Conservation (phyloP, 1,140 invertebrate genomes). For the Trialeurodes vaporariorum region DNA sequence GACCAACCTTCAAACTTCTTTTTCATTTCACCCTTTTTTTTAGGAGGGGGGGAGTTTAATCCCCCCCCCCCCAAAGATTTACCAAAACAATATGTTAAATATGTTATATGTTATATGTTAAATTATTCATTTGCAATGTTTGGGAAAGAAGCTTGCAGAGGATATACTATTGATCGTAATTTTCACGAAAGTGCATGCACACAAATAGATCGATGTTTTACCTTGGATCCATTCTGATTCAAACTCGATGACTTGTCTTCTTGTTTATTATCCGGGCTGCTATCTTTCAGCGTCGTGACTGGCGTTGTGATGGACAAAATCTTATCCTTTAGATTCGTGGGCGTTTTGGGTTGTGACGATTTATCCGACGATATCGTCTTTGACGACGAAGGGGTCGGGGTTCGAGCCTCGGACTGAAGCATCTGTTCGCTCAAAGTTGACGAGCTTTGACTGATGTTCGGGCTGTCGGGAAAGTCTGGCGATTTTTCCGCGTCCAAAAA, state of each 20-base stretch:
- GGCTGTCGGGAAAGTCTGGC: too few relatives aligned
- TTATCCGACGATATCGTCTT: neutral
- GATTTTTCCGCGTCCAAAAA: neutral
- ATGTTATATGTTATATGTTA: too few relatives aligned
- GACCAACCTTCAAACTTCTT: too few relatives aligned
- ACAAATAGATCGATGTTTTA: too few relatives aligned
- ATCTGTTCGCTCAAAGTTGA: neutral
- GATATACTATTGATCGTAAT: too few relatives aligned
- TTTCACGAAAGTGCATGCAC: too few relatives aligned
- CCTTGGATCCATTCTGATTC: neutral
- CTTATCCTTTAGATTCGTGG: conserved; percentile 5
- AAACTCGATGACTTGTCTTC: neutral
- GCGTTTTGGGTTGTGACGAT: neutral
- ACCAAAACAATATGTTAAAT: too few relatives aligned
- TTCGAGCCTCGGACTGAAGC: neutral
- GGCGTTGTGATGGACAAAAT: conserved; percentile 9
- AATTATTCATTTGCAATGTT: too few relatives aligned
- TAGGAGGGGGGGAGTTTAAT: too few relatives aligned
- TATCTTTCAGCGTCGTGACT: neutral
- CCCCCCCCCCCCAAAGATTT: too few relatives aligned
- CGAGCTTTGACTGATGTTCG: neutral
- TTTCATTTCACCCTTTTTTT: too few relatives aligned
- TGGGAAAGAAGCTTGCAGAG: too few relatives aligned
- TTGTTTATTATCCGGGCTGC: neutral
- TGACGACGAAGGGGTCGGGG: neutral